Evolutionary conservation across 1,140 invertebrate genomes (phyloP), one percentile per base, ranked within the genome.

Genomic region (Mycetomoellerius zeteki): DNA sequence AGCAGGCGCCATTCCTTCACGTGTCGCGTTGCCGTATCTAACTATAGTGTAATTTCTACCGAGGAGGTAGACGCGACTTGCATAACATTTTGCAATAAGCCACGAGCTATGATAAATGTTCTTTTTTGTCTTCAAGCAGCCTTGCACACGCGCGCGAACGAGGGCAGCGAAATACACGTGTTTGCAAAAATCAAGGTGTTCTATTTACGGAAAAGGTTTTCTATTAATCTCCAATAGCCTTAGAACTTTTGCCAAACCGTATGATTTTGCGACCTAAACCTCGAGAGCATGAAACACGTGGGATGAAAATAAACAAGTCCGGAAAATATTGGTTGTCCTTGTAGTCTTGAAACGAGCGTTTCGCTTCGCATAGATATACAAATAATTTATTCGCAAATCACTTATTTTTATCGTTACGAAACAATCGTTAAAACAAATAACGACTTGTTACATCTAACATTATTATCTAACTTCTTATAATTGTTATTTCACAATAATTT

Each of bases 31-130:
- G 33, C 62, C 60, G 33, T 76, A n/a, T 90, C 78, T 88, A 85
- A 88, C 73, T 90, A 85, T 88, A 90, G 71, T 78, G 76, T 8
- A 69, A 81, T 89, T 76, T 56, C 54, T 21, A n/a, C 58, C 54
- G 19, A 87, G 24, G 5, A 33, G 43, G 33, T 77, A 78, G 67
- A 81, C 71, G 81, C 86, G 81, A 86, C 62, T 90, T 75, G 27
- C 78, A 65, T 84, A 86, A 86, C 88, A 78, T 52, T n/a, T 43
- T 50, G 47, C 47, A 52, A 72, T 19, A 64, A 58, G 54, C 72
- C 21, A 1, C 37, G 69, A 37, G 37, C 24, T 56, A 69, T 72
- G 60, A 80, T 69, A 69, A 47, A 69, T 69, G 60, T 37, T 78
- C 47, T 33, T 78, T 64, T 21, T 60, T 67, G 0, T 75, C 33